These are phyloP conservation scores for Idaea straminata DNA, from an alignment of 2,888 invertebrate genomes.

Conservation along the genomic window DNA sequence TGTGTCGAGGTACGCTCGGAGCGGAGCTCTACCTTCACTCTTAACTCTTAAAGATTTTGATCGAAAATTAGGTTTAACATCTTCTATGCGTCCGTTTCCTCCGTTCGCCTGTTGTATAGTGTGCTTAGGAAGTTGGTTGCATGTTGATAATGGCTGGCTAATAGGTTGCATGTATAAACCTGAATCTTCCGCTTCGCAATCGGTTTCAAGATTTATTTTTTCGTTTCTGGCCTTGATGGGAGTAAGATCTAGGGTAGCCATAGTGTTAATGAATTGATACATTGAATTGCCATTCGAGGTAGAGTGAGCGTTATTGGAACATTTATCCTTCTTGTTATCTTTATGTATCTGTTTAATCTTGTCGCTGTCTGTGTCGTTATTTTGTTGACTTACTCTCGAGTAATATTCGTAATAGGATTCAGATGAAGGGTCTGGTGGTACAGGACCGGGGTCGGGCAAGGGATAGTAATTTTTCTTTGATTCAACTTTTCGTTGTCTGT, in stretches of 20 bases:
- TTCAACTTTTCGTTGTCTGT: slow-evolving; percentile 72
- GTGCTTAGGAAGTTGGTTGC: slow-evolving; percentile 70
- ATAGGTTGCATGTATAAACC: slow-evolving; percentile 72
- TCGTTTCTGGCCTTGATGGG: slow-evolving; percentile 63
- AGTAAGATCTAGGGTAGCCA: slow-evolving; percentile 71
- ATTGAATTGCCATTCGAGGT: slow-evolving; percentile 53
- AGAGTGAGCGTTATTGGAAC: slow-evolving; percentile 32
- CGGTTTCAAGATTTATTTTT: slow-evolving; percentile 55
- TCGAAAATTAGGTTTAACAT: slow-evolving; percentile 71
- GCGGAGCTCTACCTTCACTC: slow-evolving; percentile 73
- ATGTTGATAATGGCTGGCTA: slow-evolving; percentile 69
- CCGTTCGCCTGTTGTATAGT: slow-evolving; percentile 61
- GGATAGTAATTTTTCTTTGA: slow-evolving; percentile 66
- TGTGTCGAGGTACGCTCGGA: slow-evolving; percentile 64
- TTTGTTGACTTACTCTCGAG: slow-evolving; percentile 75
- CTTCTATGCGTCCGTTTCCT: slow-evolving; percentile 68
- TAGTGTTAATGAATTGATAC: slow-evolving; percentile 72
- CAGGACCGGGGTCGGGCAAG: slow-evolving; percentile 71
- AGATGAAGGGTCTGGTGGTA: slow-evolving; percentile 69
- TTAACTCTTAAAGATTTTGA: slow-evolving; percentile 77
- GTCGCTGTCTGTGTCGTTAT: slow-evolving; percentile 73
- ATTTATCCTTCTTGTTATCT: slow-evolving; percentile 57
- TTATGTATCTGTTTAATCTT: slow-evolving; percentile 67
- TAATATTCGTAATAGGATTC: slow-evolving; percentile 78
- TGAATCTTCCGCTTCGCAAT: slow-evolving; percentile 71